Conservation (phyloP, 2,888 invertebrate species). For the Drosophila affinis region DNA sequence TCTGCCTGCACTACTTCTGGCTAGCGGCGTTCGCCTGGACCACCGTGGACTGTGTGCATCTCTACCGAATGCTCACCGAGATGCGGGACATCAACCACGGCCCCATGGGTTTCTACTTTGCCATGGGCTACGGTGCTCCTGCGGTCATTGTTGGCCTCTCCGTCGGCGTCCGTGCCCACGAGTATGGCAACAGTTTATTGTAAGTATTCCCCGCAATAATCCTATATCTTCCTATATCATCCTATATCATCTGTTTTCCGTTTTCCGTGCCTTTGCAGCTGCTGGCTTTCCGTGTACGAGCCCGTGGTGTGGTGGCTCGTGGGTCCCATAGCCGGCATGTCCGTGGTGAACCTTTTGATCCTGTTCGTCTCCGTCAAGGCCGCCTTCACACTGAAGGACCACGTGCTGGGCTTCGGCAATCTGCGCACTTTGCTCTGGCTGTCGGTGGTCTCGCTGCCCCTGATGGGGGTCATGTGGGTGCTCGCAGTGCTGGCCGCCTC, state of each 20-base stretch:
- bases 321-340: slow-evolving; percentile 93
- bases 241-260: no score
- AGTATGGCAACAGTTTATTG: slow-evolving; percentile 97
- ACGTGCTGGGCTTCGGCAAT: slow-evolving; percentile 94
- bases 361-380: slow-evolving; percentile 94
- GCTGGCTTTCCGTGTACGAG: slow-evolving; percentile 97
- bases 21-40: slow-evolving; percentile 95
- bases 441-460: slow-evolving; percentile 92
- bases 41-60: slow-evolving; percentile 95
- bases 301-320: slow-evolving; percentile 98
- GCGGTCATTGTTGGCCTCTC: slow-evolving; percentile 95
- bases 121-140: slow-evolving; percentile 95
- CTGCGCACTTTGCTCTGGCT: slow-evolving; percentile 93
- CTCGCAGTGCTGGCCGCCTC: slow-evolving; percentile 91
- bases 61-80: slow-evolving; percentile 96
- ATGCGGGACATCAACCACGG: slow-evolving; percentile 98
- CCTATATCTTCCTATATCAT: no score
- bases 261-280: slow-evolving; percentile 85
- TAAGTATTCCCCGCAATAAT: slow-evolving; percentile 85
- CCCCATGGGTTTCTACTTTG: slow-evolving; percentile 95
- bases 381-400: slow-evolving; percentile 95
- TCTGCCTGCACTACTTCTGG: slow-evolving; percentile 97
- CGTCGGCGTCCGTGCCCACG: slow-evolving; percentile 95
- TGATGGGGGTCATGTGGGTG: slow-evolving; percentile 94
- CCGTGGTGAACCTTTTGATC: slow-evolving; percentile 90